Percentiles rank a stretch among this genome's conserved stretches.
phyloP scores from a whole-genome alignment of 1,140 invertebrate genomes.

The Drosophila equinoxialis region DNA sequence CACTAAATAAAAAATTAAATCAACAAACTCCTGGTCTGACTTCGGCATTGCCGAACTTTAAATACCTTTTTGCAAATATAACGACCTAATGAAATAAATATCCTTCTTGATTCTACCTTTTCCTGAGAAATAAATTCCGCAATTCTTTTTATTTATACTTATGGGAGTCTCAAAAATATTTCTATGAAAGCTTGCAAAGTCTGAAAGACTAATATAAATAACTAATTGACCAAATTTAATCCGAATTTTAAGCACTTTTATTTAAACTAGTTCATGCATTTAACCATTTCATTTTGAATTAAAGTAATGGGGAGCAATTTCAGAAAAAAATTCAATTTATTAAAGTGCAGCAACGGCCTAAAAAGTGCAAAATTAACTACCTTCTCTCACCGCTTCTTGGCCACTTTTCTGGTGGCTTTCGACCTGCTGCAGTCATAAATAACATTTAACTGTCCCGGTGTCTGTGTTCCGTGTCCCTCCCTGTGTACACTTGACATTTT shows the following conservation, averaged over 20 bases:
- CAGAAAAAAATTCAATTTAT: not conserved
- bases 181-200: too few species aligned
- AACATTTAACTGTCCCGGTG: constrained; percentile 63
- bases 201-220: too few species aligned
- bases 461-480: constrained; percentile 27
- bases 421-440: constrained; percentile 70
- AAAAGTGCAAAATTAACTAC: constrained; percentile 13
- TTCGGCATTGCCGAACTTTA: constrained; percentile 8
- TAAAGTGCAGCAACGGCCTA: not conserved
- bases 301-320: not conserved
- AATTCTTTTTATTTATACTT: too few species aligned
- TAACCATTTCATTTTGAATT: too few species aligned
- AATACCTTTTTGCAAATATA: constrained; percentile 24
- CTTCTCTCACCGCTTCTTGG: not conserved
- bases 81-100: constrained; percentile 26
- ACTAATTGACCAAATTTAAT: too few species aligned
- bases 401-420: constrained; percentile 14
- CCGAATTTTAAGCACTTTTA: too few species aligned
- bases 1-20: not conserved
- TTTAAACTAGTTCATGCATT: too few species aligned
- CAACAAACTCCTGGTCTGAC: not conserved
- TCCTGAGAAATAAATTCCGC: too few species aligned
- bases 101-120: too few species aligned
- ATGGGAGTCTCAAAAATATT: too few species aligned
- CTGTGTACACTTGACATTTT: constrained; percentile 70